phyloP scores from a whole-genome alignment of 92 coral and sea anemone genomes.

The Zoanthus sansibaricus region DNA sequence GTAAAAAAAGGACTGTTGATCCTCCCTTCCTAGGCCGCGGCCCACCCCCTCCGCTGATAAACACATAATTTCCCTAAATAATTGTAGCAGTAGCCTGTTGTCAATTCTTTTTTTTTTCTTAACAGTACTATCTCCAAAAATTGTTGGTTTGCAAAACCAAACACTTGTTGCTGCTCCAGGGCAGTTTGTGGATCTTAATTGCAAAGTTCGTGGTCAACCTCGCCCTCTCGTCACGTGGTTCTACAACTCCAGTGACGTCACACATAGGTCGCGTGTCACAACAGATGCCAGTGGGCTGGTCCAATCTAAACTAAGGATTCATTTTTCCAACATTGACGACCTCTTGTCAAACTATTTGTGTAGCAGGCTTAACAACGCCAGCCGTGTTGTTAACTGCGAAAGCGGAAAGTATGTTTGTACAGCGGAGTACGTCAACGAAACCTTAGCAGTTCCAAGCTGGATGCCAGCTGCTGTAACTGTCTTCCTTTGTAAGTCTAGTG shows the following conservation, averaged over 20 bases:
- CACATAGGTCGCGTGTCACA: not conserved
- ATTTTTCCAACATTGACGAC: slow-evolving; percentile 46
- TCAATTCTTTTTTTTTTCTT: not conserved
- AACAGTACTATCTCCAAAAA: slow-evolving; percentile 19
- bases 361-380: not conserved
- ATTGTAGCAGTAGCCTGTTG: too few species aligned
- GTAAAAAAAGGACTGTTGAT: too few species aligned
- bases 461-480: slow-evolving; percentile 37
- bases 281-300: slow-evolving; percentile 11
- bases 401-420: slow-evolving; percentile 29
- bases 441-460: slow-evolving; percentile 12
- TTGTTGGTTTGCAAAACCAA: not conserved
- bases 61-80: too few species aligned
- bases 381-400: slow-evolving; percentile 24
- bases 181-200: slow-evolving; percentile 9
- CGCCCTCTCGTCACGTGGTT: slow-evolving; percentile 15
- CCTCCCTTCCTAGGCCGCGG: too few species aligned
- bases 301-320: slow-evolving; percentile 47
- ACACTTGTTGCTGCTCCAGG: slow-evolving; percentile 12
- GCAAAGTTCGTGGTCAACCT: slow-evolving; percentile 33
- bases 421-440: slow-evolving; percentile 27
- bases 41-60: too few species aligned
- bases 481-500: slow-evolving; percentile 50
- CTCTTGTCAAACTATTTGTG: slow-evolving; percentile 26
- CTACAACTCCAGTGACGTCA: not conserved